phyloP scores from a whole-genome alignment of 2,113 vertebrate genomes.

The Maccullochella peelii region DNA sequence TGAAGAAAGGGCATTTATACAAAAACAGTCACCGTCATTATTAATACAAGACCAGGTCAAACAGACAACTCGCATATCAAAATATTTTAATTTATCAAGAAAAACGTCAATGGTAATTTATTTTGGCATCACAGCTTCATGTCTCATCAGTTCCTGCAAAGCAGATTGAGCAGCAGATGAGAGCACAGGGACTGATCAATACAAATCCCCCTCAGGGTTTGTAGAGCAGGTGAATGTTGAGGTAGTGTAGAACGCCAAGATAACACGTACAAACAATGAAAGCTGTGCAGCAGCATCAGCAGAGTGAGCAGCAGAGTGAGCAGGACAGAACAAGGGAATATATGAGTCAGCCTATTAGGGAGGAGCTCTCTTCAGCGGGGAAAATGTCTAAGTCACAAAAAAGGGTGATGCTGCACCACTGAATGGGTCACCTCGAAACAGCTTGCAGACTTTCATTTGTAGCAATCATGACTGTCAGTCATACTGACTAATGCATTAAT shows the following conservation, averaged over 20 bases:
- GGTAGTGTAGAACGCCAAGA: background rate
- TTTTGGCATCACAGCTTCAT: background rate
- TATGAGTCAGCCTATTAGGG: background rate
- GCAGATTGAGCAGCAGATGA: background rate
- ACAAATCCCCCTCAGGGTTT: background rate
- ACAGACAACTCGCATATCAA: background rate
- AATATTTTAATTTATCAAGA: background rate
- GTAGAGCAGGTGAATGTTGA: background rate
- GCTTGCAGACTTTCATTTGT: background rate
- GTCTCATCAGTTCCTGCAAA: background rate
- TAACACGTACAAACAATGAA: conserved; percentile 5
- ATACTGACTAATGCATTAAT: background rate
- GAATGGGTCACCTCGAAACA: background rate
- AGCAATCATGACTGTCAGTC: background rate
- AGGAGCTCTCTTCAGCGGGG: conserved; percentile 5
- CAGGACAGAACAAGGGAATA: background rate
- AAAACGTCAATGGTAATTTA: background rate
- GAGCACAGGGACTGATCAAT: background rate
- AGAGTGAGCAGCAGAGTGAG: background rate
- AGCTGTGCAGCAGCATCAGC: background rate
- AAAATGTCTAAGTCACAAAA: background rate
- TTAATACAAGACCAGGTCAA: background rate
- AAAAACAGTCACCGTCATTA: background rate
- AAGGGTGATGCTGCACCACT: background rate
- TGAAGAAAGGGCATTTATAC: background rate